Percentiles rank a stretch among this genome's conserved stretches.
Conservation (phyloP, 2,888 invertebrate genomes). For the Yponomeuta sedellus region DNA sequence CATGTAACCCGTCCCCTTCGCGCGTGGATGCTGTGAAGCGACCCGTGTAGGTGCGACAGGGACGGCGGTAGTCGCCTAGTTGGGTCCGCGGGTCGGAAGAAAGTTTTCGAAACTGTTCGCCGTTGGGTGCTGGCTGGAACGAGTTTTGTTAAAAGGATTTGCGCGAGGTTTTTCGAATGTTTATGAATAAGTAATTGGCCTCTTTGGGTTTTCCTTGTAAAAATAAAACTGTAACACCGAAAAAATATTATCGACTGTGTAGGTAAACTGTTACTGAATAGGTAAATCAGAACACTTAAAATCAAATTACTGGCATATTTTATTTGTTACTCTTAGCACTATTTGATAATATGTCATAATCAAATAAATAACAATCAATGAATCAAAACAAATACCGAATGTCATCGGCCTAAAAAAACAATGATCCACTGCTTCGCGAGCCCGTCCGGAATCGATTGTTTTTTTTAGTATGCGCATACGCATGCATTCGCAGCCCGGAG, state of each 20-base stretch:
- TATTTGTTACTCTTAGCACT: neutral
- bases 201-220: neutral
- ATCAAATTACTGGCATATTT: neutral
- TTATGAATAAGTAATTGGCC: neutral
- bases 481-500: conserved; percentile 14
- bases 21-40: conserved; percentile 38
- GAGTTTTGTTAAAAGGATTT: conserved; percentile 67
- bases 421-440: conserved; percentile 6
- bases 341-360: too few relatives aligned
- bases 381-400: conserved; percentile 13
- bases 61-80: conserved; percentile 43
- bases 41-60: conserved; percentile 37
- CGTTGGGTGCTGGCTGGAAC: conserved; percentile 52
- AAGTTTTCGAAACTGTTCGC: conserved; percentile 60
- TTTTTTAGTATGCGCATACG: conserved; percentile 6
- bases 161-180: conserved; percentile 50
- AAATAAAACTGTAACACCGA: neutral
- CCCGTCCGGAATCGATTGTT: conserved; percentile 2
- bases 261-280: too few relatives aligned
- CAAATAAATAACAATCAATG: neutral
- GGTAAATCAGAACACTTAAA: neutral
- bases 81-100: conserved; percentile 57
- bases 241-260: too few relatives aligned
- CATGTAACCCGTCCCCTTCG: conserved; percentile 62
- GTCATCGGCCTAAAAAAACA: conserved; percentile 7